A percentile compares a stretch with the other conserved stretches of the same genome.
phyloP scores from a whole-genome alignment of 2,113 vertebrate species.

The Upupa epops region DNA sequence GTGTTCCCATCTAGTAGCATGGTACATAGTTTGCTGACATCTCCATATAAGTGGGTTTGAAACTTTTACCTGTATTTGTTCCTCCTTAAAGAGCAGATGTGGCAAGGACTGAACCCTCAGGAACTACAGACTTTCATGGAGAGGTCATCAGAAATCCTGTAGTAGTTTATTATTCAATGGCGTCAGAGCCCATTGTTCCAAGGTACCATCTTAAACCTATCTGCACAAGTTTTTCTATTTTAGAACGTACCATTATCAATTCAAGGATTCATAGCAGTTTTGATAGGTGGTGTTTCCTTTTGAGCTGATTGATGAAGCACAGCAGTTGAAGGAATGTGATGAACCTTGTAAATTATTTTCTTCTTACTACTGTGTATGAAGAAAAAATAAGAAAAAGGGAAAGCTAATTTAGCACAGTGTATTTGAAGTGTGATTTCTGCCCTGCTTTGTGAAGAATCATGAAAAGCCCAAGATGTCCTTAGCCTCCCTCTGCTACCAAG shows the following conservation, averaged over 20 bases:
- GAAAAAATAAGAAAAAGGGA: not conserved
- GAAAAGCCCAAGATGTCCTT: not conserved
- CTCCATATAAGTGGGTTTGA: conserved; percentile 4
- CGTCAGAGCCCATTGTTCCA: not conserved
- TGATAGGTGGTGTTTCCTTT: not conserved
- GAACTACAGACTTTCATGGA: not conserved
- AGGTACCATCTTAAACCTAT: not conserved
- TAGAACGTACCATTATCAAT: not conserved
- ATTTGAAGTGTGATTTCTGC: not conserved
- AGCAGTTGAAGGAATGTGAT: not conserved
- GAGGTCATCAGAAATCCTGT: not conserved
- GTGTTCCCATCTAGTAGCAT: not conserved
- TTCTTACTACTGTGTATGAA: not conserved
- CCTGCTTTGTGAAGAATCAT: not conserved
- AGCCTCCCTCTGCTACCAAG: not conserved
- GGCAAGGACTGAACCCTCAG: conserved; percentile 37
- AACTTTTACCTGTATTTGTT: conserved; percentile 24
- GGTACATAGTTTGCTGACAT: not conserved
- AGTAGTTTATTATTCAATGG: not conserved
- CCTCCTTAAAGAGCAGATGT: not conserved
- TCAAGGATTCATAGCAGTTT: not conserved
- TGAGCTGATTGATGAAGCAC: not conserved
- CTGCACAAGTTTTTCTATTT: not conserved
- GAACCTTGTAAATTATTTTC: not conserved
- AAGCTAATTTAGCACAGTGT: not conserved